A percentile compares a stretch with the other conserved stretches of the same genome.
These are phyloP conservation scores for Cyphomyrus discorhynchus DNA, from an alignment of 2,113 vertebrate species.

Conservation along the genomic window DNA sequence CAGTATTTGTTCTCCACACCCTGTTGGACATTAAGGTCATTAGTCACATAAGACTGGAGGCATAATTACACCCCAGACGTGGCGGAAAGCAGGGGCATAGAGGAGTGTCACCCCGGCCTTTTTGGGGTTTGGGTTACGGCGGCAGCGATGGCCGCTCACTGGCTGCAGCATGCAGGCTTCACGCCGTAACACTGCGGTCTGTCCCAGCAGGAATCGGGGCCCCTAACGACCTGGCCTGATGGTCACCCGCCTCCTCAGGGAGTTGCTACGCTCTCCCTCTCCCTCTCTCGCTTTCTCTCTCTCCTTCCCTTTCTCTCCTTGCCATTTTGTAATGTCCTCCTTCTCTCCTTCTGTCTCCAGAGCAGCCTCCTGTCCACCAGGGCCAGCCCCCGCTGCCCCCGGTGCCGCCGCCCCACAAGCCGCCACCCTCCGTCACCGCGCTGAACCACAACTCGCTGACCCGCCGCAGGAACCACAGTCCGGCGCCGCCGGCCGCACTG, in stretches of 20 bases:
- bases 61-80: constrained; percentile 72
- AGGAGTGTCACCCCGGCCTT: constrained; percentile 52
- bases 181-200: neutral
- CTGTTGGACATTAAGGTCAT: constrained; percentile 70
- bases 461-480: constrained; percentile 84
- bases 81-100: constrained; percentile 63
- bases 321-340: neutral
- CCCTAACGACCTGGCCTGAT: neutral
- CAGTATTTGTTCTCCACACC: constrained; percentile 60
- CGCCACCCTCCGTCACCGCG: constrained; percentile 85
- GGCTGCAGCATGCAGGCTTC: constrained; percentile 12
- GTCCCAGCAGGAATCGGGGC: neutral
- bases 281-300: neutral
- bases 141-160: neutral
- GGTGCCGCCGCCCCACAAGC: constrained; percentile 83
- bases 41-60: constrained; percentile 70
- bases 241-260: neutral
- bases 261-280: neutral
- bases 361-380: constrained; percentile 86
- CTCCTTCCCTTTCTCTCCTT: constrained; percentile 17
- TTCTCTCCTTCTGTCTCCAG: constrained; percentile 50
- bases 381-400: constrained; percentile 67
- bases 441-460: constrained; percentile 91
- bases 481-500: constrained; percentile 93
- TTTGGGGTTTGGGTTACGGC: neutral